These are phyloP conservation scores for Coregonus clupeaformis DNA, from an alignment of 2,113 vertebrate species.

Conservation along the genomic window DNA sequence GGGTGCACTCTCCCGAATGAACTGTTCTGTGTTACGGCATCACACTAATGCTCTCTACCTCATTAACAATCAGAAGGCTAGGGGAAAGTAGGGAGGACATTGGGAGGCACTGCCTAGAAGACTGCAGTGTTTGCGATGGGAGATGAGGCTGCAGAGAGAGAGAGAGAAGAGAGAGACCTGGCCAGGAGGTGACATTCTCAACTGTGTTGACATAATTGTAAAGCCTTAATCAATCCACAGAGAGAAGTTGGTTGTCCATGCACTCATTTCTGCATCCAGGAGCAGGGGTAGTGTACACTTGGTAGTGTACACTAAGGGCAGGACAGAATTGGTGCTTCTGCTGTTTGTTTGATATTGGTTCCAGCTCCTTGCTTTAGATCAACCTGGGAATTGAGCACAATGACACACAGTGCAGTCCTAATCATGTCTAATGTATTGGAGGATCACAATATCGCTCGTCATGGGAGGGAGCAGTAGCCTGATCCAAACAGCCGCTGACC, in stretches of 20 bases:
- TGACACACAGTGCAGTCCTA: neutral
- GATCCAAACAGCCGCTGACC: constrained; percentile 30
- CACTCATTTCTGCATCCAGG: neutral
- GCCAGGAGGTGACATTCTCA: neutral
- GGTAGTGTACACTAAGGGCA: neutral
- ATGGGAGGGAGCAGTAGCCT: neutral
- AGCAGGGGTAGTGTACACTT: neutral
- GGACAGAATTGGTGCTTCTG: neutral
- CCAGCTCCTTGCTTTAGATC: constrained; percentile 25
- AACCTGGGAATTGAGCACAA: constrained; percentile 21
- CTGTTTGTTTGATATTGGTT: neutral
- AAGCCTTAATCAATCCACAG: neutral
- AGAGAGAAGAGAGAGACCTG: neutral
- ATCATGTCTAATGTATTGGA: constrained; percentile 18
- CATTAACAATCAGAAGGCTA: constrained; percentile 32
- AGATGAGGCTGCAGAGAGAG: constrained; percentile 10
- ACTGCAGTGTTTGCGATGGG: neutral
- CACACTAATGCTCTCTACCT: constrained; percentile 37
- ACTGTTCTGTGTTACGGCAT: constrained; percentile 19
- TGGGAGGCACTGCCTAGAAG: constrained; percentile 13
- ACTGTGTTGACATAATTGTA: constrained; percentile 5
- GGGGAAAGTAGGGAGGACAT: constrained; percentile 9
- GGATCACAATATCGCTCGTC: constrained; percentile 6
- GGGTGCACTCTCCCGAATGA: constrained; percentile 9
- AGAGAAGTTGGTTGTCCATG: neutral